Evolutionary conservation across 2,113 vertebrate genomes (phyloP).

Genomic region (Nettapus auritus): DNA sequence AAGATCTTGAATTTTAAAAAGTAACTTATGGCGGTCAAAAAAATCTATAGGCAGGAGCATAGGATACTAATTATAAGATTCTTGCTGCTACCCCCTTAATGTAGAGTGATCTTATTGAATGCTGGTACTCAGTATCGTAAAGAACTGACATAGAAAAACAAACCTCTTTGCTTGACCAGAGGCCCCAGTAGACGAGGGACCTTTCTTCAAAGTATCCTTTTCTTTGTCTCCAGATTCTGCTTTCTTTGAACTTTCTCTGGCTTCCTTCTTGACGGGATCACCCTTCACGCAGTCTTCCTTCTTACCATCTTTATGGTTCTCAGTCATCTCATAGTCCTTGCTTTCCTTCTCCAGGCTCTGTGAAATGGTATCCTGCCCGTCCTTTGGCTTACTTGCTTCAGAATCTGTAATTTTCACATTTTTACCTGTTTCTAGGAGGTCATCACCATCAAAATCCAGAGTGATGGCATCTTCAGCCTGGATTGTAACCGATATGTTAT

Average conservation of each 20-base stretch:
- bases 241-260: slow-evolving; percentile 96
- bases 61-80: slow-evolving; percentile 93
- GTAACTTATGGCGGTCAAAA: slow-evolving; percentile 91
- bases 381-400: slow-evolving; percentile 94
- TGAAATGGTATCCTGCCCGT: slow-evolving; percentile 88
- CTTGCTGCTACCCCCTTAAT: slow-evolving; percentile 99
- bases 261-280: slow-evolving; percentile 92
- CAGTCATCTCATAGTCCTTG: slow-evolving; percentile 88
- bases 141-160: slow-evolving; percentile 99
- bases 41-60: slow-evolving; percentile 87
- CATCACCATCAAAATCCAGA: slow-evolving; percentile 99
- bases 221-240: slow-evolving; percentile 99
- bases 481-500: slow-evolving; percentile 99
- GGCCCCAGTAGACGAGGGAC: slow-evolving; percentile 96
- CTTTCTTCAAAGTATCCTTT: slow-evolving; percentile 99
- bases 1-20: slow-evolving; percentile 82
- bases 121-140: slow-evolving; percentile 98
- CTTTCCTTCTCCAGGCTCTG: slow-evolving; percentile 91
- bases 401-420: slow-evolving; percentile 99
- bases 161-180: slow-evolving; percentile 99
- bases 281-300: slow-evolving; percentile 92
- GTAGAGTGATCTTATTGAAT: slow-evolving; percentile 95
- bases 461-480: slow-evolving; percentile 99
- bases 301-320: slow-evolving; percentile 96
- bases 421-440: slow-evolving; percentile 99